phyloP scores from a whole-genome alignment of 2,888 invertebrate species.

The Panzeria rudis region DNA sequence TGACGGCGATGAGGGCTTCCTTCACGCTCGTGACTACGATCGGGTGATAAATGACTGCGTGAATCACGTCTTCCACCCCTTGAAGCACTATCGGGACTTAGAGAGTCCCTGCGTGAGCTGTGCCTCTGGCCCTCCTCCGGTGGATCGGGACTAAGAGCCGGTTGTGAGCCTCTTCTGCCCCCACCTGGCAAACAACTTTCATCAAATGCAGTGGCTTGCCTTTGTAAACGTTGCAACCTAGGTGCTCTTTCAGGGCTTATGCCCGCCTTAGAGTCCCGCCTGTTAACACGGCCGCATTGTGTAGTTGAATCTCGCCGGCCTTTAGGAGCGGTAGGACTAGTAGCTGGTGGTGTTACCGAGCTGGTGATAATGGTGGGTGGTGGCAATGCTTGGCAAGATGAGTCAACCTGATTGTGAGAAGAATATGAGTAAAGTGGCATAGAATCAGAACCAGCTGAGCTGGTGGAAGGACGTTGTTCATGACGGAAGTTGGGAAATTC shows the following conservation, averaged over 20 bases:
- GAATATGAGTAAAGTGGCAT: slow-evolving; percentile 84
- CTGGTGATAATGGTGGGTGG: slow-evolving; percentile 93
- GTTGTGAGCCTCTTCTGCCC: slow-evolving; percentile 91
- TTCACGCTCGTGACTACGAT: slow-evolving; percentile 89
- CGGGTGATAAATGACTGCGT: slow-evolving; percentile 91
- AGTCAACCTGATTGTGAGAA: slow-evolving; percentile 86
- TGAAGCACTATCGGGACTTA: slow-evolving; percentile 95
- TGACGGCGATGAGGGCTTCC: slow-evolving; percentile 91
- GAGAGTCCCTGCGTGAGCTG: slow-evolving; percentile 90
- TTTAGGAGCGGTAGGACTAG: slow-evolving; percentile 89
- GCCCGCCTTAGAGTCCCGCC: slow-evolving; percentile 87
- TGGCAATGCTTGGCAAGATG: slow-evolving; percentile 86
- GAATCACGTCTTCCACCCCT: slow-evolving; percentile 89
- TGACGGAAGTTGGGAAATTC: slow-evolving; percentile 85
- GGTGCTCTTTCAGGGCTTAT: slow-evolving; percentile 88
- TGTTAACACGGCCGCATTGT: slow-evolving; percentile 88
- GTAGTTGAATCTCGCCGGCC: slow-evolving; percentile 92
- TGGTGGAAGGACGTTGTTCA: slow-evolving; percentile 89
- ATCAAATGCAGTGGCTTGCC: slow-evolving; percentile 95
- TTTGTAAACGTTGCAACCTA: slow-evolving; percentile 88
- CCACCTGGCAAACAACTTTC: slow-evolving; percentile 91
- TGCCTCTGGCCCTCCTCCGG: slow-evolving; percentile 88
- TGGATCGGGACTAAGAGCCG: slow-evolving; percentile 92
- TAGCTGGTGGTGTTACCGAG: slow-evolving; percentile 92
- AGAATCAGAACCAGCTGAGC: slow-evolving; percentile 90